These are phyloP conservation scores for Lycocerus yunnanus DNA, from an alignment of 2,888 invertebrate species.

Conservation along the genomic window DNA sequence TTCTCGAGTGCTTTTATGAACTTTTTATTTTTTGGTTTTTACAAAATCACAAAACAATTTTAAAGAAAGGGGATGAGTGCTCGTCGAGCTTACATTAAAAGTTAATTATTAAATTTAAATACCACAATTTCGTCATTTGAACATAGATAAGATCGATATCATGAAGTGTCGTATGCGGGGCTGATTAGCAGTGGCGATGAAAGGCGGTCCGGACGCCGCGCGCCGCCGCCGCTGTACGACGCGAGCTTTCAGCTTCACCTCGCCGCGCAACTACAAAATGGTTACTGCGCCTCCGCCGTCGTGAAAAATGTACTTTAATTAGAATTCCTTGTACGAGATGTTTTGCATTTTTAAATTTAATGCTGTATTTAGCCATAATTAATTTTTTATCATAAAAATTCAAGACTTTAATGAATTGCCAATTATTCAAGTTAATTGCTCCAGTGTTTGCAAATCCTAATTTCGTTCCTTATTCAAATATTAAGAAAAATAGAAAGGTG, in stretches of 20 bases:
- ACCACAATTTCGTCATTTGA: constrained; percentile 28
- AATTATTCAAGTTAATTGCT: background rate
- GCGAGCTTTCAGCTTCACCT: constrained; percentile 33
- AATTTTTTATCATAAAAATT: background rate
- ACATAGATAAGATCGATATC: constrained; percentile 51
- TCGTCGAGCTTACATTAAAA: constrained; percentile 10
- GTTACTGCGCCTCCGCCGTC: constrained; percentile 44
- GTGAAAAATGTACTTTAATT: constrained; percentile 47
- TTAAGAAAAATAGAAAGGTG: background rate
- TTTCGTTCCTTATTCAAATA: background rate
- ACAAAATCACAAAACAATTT: background rate
- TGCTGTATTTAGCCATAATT: background rate
- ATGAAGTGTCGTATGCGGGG: constrained; percentile 50
- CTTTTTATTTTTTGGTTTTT: background rate
- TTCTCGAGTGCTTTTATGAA: background rate
- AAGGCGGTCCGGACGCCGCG: constrained; percentile 46
- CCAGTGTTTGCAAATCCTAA: background rate
- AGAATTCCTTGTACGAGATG: constrained; percentile 27
- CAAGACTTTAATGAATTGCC: background rate
- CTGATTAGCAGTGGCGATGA: constrained; percentile 51
- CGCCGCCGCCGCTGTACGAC: constrained; percentile 44
- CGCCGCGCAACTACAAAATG: constrained; percentile 37
- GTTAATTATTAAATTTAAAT: constrained; percentile 23
- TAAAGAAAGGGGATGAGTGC: background rate
- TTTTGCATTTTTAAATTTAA: background rate